Evolutionary conservation across 1,140 invertebrate genomes (phyloP), one percentile per base, ranked within the genome.

Genomic region (Drosophila rhopaloa): DNA sequence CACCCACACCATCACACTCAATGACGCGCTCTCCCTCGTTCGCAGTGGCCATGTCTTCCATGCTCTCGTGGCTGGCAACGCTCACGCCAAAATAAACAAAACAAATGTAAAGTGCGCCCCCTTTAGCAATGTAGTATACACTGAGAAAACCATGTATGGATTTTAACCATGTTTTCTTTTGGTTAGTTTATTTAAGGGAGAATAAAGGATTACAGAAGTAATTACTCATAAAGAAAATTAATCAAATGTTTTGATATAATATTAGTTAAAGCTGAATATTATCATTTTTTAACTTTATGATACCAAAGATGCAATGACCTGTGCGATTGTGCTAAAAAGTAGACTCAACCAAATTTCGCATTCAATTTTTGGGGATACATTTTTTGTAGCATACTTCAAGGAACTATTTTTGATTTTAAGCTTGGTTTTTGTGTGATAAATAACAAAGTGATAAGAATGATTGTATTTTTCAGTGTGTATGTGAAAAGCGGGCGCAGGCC

Each of bases 31-130:
- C 32, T 62, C 51, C 11, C 71, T 43, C 40, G 9, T 70, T 56
- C 71, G 58, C 72, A 51, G 57, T 56, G 46, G 53, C 65, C 55
- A 35, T 59, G 62, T 56, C 78, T 67, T 67, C 47, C 56, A 40
- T 60, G 48, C 73, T 70, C 74, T 67, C 51, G 24, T 38, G 35
- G 57, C 76, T 55, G 66, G 76, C 75, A 79, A 79, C 82, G 71
- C 82, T 83, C 84, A 88, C 80, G 84, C 79, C 80, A 88, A 88
- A 88, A 88, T 88, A 88, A 88, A 89, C 83, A 88, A 86, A 86
- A 88, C 83, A 88, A 86, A 88, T 86, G 76, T 83, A 86, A 86
- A 88, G 84, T 88, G 83, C 71, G 84, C 71, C 72, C 50, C 73
- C 50, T 32, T 53, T 51, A 50, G 70, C 58, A 50, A 63, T 74